Evolutionary conservation across 2,797 vertebrate species (phyloP).

Genomic region (Siniperca scherzeri): DNA sequence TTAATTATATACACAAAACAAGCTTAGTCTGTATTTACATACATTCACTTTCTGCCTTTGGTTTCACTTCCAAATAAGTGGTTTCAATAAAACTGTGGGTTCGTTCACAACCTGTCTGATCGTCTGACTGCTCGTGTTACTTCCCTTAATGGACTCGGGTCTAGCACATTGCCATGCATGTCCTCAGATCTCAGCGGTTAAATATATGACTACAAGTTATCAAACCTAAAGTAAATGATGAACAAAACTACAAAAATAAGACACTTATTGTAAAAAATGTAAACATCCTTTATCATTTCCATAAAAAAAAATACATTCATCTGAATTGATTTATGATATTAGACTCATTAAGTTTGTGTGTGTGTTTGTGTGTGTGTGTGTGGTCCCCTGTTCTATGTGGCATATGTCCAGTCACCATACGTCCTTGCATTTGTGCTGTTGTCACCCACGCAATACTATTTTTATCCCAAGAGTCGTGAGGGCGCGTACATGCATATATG

Average conservation of each 20-base stretch:
- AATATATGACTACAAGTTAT: not conserved
- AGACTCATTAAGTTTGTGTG: not conserved
- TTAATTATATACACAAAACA: not conserved
- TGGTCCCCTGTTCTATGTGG: conserved; percentile 37
- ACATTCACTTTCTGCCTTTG: conserved; percentile 29
- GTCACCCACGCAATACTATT: conserved; percentile 81
- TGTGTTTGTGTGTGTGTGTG: conserved; percentile 36
- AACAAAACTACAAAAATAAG: not conserved
- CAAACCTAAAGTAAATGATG: not conserved
- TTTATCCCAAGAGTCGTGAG: conserved; percentile 74
- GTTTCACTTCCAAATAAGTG: conserved; percentile 49
- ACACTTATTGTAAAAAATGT: not conserved
- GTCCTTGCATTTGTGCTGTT: conserved; percentile 67
- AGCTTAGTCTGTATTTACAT: not conserved
- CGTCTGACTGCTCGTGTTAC: conserved; percentile 9
- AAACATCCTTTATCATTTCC: not conserved
- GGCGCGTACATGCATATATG: conserved; percentile 32
- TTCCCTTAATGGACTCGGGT: conserved; percentile 27
- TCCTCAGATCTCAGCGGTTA: conserved; percentile 1
- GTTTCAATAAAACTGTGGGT: conserved; percentile 22
- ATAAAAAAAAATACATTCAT: not conserved
- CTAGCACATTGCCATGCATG: not conserved
- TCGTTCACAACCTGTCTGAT: not conserved
- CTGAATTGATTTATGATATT: not conserved
- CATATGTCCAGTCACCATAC: conserved; percentile 73